phyloP scores from a whole-genome alignment of 1,140 invertebrate genomes.

The Acyrthosiphon pisum region DNA sequence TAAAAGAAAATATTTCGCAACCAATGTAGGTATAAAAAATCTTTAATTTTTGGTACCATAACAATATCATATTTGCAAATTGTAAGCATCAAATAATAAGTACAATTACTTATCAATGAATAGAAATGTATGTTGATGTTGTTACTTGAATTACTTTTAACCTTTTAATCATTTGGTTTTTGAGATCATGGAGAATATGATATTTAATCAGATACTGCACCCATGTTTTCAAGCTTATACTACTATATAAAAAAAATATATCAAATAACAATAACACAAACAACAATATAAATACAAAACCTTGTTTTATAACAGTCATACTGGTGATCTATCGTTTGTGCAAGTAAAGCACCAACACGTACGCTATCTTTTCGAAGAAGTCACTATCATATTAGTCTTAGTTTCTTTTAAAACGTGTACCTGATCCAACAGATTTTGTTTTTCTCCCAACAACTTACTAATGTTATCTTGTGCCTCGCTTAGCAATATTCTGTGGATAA shows the following conservation, averaged over 20 bases:
- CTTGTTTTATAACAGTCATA: slow-evolving; percentile 49
- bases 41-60: not conserved
- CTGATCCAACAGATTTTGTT: slow-evolving; percentile 72
- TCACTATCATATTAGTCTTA: slow-evolving; percentile 64
- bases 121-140: not conserved
- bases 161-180: not conserved
- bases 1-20: not conserved
- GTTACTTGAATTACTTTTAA: not conserved
- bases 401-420: slow-evolving; percentile 64
- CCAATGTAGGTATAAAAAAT: not conserved
- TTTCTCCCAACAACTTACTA: slow-evolving; percentile 73
- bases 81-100: not conserved
- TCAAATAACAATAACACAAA: slow-evolving; percentile 45
- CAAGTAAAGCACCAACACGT: slow-evolving; percentile 69
- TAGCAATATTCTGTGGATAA: slow-evolving; percentile 65
- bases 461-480: slow-evolving; percentile 76
- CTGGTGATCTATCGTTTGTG: slow-evolving; percentile 58
- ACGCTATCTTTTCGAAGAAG: slow-evolving; percentile 72
- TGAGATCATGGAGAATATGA: slow-evolving; percentile 3
- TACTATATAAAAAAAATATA: slow-evolving; percentile 23
- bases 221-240: slow-evolving; percentile 36
- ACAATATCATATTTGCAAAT: not conserved
- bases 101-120: not conserved
- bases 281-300: slow-evolving; percentile 41
- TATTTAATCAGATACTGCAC: not conserved